Conservation (phyloP, 2,888 invertebrate genomes). For the Pristionchus japonicus region DNA sequence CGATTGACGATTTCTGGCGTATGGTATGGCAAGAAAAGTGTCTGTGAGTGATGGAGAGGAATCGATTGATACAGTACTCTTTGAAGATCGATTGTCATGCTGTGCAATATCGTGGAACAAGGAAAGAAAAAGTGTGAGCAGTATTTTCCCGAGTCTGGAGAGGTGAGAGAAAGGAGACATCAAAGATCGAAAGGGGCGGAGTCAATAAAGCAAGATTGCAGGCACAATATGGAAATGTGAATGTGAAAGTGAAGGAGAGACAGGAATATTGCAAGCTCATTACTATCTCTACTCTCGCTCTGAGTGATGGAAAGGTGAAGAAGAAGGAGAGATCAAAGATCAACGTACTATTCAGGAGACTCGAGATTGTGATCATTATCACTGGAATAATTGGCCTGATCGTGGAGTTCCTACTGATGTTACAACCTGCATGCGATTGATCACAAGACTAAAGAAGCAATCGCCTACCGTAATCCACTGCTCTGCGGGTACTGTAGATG, state of each 20-base stretch:
- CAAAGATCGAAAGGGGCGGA: too few relatives aligned
- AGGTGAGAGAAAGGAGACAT: too few relatives aligned
- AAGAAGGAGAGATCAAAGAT: too few relatives aligned
- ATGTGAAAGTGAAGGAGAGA: background rate
- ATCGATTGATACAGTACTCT: background rate
- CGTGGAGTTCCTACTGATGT: constrained; percentile 60
- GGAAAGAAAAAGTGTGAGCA: constrained; percentile 48
- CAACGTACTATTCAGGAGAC: constrained; percentile 48
- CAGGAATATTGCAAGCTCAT: background rate
- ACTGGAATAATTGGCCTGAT: constrained; percentile 69
- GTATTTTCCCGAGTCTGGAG: constrained; percentile 38
- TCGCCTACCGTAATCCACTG: constrained; percentile 64
- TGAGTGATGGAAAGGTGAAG: constrained; percentile 26
- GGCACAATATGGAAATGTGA: background rate
- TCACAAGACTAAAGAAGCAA: background rate
- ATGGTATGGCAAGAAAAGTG: constrained; percentile 65
- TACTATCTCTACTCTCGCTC: background rate
- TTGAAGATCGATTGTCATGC: constrained; percentile 44
- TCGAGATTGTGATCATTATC: constrained; percentile 60
- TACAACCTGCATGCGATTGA: background rate
- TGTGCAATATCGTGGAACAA: constrained; percentile 49
- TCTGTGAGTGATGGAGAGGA: background rate
- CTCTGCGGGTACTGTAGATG: constrained; percentile 55
- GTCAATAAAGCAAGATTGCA: background rate
- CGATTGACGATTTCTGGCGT: constrained; percentile 66